These are phyloP conservation scores for Zosterops borbonicus DNA, from an alignment of 2,113 vertebrate species.

Conservation along the genomic window DNA sequence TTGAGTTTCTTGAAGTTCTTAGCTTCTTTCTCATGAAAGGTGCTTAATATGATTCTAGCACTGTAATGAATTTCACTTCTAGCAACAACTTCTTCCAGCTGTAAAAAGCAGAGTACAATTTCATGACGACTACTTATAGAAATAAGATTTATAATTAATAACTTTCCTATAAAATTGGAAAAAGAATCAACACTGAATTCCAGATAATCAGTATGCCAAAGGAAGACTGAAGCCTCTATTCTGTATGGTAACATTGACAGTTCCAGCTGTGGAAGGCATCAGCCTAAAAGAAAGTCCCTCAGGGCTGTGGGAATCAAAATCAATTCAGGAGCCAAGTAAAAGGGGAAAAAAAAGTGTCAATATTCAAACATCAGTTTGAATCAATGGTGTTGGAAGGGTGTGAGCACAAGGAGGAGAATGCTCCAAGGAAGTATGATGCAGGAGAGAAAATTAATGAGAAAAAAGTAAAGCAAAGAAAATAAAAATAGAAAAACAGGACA, in stretches of 20 bases:
- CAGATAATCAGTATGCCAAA: neutral
- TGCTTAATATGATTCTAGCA: neutral
- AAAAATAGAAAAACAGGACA: neutral
- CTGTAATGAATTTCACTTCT: neutral
- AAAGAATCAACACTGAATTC: neutral
- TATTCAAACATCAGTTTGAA: neutral
- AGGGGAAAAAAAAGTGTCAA: neutral
- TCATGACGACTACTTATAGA: neutral
- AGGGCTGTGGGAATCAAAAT: neutral
- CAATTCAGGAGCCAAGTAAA: neutral
- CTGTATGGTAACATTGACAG: neutral
- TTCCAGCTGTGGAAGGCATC: neutral
- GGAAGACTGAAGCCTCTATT: neutral
- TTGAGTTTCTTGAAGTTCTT: neutral
- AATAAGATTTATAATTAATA: neutral
- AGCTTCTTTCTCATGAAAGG: neutral
- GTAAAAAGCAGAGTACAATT: neutral
- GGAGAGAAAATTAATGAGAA: neutral
- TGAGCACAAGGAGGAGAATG: neutral
- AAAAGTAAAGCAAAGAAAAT: neutral
- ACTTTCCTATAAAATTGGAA: neutral
- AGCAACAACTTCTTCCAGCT: neutral
- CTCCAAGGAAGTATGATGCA: neutral
- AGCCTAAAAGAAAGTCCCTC: neutral
- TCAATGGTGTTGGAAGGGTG: neutral